Evolutionary conservation across 2,797 vertebrate species (phyloP).

Genomic region (Lutjanus argentimaculatus): DNA sequence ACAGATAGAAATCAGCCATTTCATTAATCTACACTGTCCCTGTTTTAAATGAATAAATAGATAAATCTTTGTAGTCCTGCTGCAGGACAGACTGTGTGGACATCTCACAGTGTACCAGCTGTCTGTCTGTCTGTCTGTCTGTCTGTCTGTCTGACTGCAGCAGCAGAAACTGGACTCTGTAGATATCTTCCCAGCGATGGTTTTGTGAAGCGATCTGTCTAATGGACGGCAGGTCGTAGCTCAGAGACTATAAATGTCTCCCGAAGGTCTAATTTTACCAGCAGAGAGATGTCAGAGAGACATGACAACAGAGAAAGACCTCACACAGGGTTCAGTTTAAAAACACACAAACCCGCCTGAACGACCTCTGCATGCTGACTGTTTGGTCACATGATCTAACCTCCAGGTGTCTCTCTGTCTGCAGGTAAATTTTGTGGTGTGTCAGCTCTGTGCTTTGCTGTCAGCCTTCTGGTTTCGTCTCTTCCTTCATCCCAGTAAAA

Average conservation of each 20-base stretch:
- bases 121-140: no score
- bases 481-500: constrained; percentile 95
- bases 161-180: no score
- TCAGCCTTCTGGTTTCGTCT: constrained; percentile 94
- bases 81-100: no score
- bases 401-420: constrained; percentile 18
- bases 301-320: background rate
- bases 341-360: background rate
- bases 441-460: constrained; percentile 95
- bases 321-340: background rate
- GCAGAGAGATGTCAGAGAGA: background rate
- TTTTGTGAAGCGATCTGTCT: background rate
- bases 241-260: constrained; percentile 4
- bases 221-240: background rate
- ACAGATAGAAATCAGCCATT: no score
- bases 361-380: background rate
- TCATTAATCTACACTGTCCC: no score
- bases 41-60: no score
- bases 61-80: no score
- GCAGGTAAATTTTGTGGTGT: constrained; percentile 97
- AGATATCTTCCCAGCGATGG: background rate
- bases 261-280: background rate
- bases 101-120: no score
- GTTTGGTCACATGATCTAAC: background rate
- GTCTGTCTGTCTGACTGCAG: no score